These are phyloP conservation scores for Hypotaenidia okinawae DNA, from an alignment of 2,797 vertebrate genomes.

Conservation along the genomic window DNA sequence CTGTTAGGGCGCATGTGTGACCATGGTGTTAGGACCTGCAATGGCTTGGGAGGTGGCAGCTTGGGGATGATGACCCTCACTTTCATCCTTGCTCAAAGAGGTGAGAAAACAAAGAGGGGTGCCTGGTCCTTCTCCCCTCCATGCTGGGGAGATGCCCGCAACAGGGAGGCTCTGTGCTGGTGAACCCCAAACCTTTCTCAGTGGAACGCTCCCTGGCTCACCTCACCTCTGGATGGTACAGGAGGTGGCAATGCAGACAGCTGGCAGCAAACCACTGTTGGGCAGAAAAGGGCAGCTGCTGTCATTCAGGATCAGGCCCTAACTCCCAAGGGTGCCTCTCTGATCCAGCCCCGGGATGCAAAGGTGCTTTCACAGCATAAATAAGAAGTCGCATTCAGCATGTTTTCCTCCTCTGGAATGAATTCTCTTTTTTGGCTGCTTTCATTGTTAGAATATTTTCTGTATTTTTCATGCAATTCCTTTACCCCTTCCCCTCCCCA, in stretches of 20 bases:
- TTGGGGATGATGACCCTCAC: not conserved
- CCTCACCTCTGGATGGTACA: accelerated
- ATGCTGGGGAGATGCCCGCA: not conserved
- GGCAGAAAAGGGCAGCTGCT: not conserved
- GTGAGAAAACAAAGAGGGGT: not conserved
- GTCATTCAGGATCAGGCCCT: not conserved
- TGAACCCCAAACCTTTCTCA: not conserved
- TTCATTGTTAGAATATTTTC: constrained; percentile 44
- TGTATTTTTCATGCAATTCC: constrained; percentile 14
- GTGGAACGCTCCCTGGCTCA: not conserved
- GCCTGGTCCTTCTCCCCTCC: not conserved
- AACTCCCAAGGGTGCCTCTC: not conserved
- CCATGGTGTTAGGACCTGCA: not conserved
- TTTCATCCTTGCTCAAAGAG: accelerated
- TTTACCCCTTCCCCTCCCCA: not conserved
- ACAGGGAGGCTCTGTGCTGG: not conserved
- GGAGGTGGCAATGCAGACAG: not conserved
- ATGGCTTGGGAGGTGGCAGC: not conserved
- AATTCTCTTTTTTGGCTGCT: not conserved
- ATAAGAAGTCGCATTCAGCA: not conserved
- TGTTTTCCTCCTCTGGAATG: not conserved
- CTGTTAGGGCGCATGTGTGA: not conserved
- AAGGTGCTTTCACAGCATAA: constrained; percentile 26
- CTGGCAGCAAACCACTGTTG: not conserved
- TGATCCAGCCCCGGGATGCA: not conserved